Evolutionary conservation across 2,888 invertebrate genomes (phyloP), one percentile per base, ranked within the genome.

Genomic region (Brachycybe producta): DNA sequence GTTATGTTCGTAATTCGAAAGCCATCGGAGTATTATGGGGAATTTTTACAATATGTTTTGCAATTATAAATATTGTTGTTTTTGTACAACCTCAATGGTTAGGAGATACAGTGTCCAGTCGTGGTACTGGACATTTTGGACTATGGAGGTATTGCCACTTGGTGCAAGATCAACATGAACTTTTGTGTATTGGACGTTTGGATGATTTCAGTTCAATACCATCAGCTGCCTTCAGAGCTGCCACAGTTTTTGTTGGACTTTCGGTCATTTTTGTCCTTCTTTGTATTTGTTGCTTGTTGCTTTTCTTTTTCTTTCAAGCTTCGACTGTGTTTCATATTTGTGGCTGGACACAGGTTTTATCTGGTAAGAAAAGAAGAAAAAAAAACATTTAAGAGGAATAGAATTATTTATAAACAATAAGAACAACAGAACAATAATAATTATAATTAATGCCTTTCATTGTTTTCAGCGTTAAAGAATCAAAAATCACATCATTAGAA

Each of bases 1-100:
- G 84, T 71, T 88, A 88, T 67, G 84, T 57, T 15, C 56, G 68
- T 30, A 69, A 72, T 60, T 67, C 69, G 42, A 59, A 68, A 51
- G 94, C 94, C 44, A 88, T 97, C 57, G 92, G 91, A 46, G 92
- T 95, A 54, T 75, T 95, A 59, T 97, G 97, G 97, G 94, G 86
- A 55, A 86, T 97, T 65, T 94, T 97, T 70, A 88, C 91, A 58
- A 85, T 95, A 65, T 94, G 94, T 71, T 94, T 90, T 68, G 88
- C 90, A 57, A 91, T 97, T 64, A 90, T 98, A 64, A 83, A 84
- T 62, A 81, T 88, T 59, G 90, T 97, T 28, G 86, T 91, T 3
- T 92, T 97, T 68, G 82, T 95, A 52, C 94, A 94, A 55, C 92
- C 62, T 54, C 84, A 91, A 70, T 85, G 90, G 90, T 76, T 88